A percentile compares a stretch with the other conserved stretches of the same genome.
These are phyloP conservation scores for Mus minutoides DNA, from an alignment of 2,797 vertebrate species.

Conservation along the genomic window DNA sequence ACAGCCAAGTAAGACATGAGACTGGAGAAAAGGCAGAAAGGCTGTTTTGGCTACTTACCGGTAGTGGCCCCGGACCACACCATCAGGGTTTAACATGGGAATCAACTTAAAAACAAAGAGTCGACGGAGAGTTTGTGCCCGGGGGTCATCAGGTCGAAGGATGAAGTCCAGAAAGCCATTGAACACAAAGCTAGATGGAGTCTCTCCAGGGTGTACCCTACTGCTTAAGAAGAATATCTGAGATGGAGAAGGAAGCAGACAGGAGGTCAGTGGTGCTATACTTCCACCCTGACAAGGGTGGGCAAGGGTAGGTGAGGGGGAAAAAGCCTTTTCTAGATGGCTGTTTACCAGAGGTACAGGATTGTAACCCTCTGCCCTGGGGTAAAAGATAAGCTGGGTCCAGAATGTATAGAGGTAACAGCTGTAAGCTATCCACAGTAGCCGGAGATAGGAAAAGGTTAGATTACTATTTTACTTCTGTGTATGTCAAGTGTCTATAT, in stretches of 20 bases:
- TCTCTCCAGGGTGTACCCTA: slow-evolving; percentile 97
- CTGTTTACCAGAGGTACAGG: neutral
- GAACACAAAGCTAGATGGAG: slow-evolving; percentile 97
- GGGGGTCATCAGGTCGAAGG: slow-evolving; percentile 94
- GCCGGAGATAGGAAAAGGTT: neutral
- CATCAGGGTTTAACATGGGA: slow-evolving; percentile 98
- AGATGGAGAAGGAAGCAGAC: neutral
- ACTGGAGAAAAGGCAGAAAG: neutral
- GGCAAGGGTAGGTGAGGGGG: neutral
- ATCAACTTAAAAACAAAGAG: slow-evolving; percentile 98
- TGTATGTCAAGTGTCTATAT: neutral
- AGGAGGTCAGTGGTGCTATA: neutral
- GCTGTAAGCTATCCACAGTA: neutral
- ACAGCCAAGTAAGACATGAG: neutral
- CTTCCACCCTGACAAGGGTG: neutral
- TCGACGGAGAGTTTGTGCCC: slow-evolving; percentile 93
- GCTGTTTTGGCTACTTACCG: slow-evolving; percentile 87
- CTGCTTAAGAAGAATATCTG: slow-evolving; percentile 99
- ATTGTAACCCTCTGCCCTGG: neutral
- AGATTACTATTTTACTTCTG: neutral
- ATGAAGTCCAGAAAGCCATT: slow-evolving; percentile 98
- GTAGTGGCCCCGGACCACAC: slow-evolving; percentile 96
- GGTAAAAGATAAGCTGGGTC: neutral
- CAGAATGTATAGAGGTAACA: neutral
- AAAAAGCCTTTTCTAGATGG: slow-evolving; percentile 13